Percentiles rank a stretch among this genome's conserved stretches.
These are phyloP conservation scores for Goniozus legneri DNA, from an alignment of 1,140 invertebrate genomes.

Conservation along the genomic window DNA sequence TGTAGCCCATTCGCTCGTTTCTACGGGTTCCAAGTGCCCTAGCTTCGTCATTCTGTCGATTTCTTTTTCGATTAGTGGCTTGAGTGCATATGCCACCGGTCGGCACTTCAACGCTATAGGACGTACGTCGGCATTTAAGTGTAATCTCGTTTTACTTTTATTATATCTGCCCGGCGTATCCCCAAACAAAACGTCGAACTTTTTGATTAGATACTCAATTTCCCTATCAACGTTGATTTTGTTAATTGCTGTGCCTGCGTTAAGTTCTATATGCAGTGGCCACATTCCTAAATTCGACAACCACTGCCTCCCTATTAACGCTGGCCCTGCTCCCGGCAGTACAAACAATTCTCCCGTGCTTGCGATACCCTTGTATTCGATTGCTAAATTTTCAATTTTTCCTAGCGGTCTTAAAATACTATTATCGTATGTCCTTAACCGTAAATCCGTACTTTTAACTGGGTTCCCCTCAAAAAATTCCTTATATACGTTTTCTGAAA, in stretches of 20 bases:
- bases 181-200: not conserved
- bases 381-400: not conserved
- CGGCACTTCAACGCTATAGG: slow-evolving; percentile 4
- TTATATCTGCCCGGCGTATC: not conserved
- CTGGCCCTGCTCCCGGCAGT: not conserved
- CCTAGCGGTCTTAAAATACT: not conserved
- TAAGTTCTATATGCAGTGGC: not conserved
- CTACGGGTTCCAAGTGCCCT: slow-evolving; percentile 37
- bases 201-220: not conserved
- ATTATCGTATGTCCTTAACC: not conserved
- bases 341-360: not conserved
- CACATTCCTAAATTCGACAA: not conserved
- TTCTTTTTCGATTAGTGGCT: slow-evolving; percentile 25
- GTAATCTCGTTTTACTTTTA: not conserved
- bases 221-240: not conserved
- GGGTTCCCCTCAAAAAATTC: not conserved
- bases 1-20: slow-evolving; percentile 35
- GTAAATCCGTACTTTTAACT: not conserved
- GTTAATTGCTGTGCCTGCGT: not conserved
- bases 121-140: not conserved
- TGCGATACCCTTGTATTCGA: not conserved
- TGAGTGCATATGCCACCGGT: slow-evolving; percentile 24
- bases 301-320: not conserved
- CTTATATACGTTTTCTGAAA: not conserved
- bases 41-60: slow-evolving; percentile 24